These are phyloP conservation scores for Lateolabrax maculatus DNA, from an alignment of 2,797 vertebrate genomes.

Conservation along the genomic window DNA sequence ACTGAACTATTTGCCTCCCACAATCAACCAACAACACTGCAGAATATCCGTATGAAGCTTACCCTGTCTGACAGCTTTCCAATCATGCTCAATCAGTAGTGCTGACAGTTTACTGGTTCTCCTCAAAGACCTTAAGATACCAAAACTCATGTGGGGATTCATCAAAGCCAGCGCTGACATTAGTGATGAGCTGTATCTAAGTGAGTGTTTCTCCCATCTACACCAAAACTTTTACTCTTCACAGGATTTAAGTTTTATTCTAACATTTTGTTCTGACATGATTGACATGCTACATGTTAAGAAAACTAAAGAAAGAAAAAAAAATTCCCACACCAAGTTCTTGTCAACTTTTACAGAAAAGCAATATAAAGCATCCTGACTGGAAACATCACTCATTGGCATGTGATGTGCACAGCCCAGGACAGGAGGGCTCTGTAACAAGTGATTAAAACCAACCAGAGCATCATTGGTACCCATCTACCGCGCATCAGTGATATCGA, in stretches of 20 bases:
- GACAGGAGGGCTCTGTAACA: no score
- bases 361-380: no score
- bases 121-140: slow-evolving; percentile 62
- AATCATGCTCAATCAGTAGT: slow-evolving; percentile 46
- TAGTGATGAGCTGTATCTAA: slow-evolving; percentile 35
- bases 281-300: no score
- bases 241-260: slow-evolving; percentile 16
- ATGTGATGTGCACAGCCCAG: no score
- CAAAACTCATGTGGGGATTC: slow-evolving; percentile 53
- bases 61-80: slow-evolving; percentile 66
- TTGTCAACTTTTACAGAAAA: no score
- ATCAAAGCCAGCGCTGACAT: slow-evolving; percentile 60
- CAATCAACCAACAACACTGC: background rate
- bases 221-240: slow-evolving; percentile 25
- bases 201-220: slow-evolving; percentile 22
- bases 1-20: background rate
- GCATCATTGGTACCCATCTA: no score
- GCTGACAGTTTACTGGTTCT: slow-evolving; percentile 68
- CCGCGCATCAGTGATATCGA: no score
- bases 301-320: no score
- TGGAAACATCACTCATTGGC: no score
- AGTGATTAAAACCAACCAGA: no score
- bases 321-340: no score
- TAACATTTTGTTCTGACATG: slow-evolving; percentile 14
- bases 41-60: slow-evolving; percentile 14